phyloP scores from a whole-genome alignment of 2,113 vertebrate species.

The Calidris pugnax region DNA sequence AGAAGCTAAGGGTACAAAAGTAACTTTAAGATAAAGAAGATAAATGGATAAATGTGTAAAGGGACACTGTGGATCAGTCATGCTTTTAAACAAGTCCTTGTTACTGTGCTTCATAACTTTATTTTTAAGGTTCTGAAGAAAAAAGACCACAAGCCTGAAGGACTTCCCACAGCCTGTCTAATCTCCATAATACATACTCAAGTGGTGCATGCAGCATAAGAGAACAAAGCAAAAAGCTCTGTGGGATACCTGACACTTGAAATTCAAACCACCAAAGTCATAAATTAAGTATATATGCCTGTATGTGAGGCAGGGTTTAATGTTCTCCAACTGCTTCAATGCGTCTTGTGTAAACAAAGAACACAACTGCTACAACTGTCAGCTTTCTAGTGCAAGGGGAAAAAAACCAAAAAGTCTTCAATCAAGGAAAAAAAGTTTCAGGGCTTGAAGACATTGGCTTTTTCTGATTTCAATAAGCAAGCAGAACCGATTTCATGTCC shows the following conservation, averaged over 20 bases:
- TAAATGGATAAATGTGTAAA: neutral
- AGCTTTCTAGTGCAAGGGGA: neutral
- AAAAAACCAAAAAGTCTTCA: neutral
- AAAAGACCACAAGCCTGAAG: neutral
- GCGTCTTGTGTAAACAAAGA: constrained; percentile 21
- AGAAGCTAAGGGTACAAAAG: neutral
- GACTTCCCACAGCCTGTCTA: neutral
- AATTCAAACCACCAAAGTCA: constrained; percentile 21
- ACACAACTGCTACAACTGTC: neutral
- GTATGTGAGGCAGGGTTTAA: neutral
- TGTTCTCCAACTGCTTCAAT: constrained; percentile 26
- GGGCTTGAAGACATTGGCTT: neutral
- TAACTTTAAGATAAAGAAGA: neutral
- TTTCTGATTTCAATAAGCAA: neutral
- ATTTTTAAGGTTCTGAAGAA: neutral
- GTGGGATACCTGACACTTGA: constrained; percentile 10
- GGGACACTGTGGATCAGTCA: neutral
- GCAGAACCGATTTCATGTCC: neutral
- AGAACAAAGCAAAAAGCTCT: constrained; percentile 42
- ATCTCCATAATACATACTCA: neutral
- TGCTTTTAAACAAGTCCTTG: neutral
- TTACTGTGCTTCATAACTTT: neutral
- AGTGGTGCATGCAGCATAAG: neutral
- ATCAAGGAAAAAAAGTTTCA: neutral
- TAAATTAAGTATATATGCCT: constrained; percentile 46